These are phyloP conservation scores for Notothenia coriiceps DNA, from an alignment of 2,113 vertebrate species.

Conservation along the genomic window DNA sequence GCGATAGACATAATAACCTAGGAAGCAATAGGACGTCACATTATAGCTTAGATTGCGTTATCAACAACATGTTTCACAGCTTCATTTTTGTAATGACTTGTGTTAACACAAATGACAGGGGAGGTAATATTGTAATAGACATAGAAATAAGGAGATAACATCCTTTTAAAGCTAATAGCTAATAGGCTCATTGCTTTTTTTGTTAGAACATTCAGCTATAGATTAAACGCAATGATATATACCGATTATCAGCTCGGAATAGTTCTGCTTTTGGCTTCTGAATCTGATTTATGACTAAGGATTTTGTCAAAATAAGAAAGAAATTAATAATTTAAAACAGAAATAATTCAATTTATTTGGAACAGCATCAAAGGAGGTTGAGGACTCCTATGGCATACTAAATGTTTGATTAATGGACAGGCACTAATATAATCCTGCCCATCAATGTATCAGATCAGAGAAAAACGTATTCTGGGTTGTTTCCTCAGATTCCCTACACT, in stretches of 20 bases:
- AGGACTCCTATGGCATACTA: too few relatives aligned
- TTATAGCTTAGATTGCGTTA: not conserved
- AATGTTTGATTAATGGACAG: too few relatives aligned
- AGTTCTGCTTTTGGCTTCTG: too few relatives aligned
- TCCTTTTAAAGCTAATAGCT: not conserved
- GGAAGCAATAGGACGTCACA: too few relatives aligned
- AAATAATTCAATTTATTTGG: too few relatives aligned
- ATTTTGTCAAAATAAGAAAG: not conserved
- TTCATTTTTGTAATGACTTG: too few relatives aligned
- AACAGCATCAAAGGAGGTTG: too few relatives aligned
- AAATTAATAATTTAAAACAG: too few relatives aligned
- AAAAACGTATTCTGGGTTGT: not conserved
- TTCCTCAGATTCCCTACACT: slow-evolving; percentile 78
- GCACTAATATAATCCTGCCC: too few relatives aligned
- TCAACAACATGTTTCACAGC: not conserved
- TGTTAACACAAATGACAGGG: not conserved
- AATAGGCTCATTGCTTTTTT: not conserved
- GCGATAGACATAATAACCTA: not conserved
- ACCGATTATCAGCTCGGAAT: too few relatives aligned
- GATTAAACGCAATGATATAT: too few relatives aligned
- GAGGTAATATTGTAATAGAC: not conserved
- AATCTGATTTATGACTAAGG: not conserved
- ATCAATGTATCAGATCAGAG: too few relatives aligned
- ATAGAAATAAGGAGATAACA: not conserved
- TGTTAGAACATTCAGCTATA: not conserved